Evolutionary conservation across 2,797 vertebrate genomes (phyloP), one percentile per base, ranked within the genome.

Genomic region (Rhinella marina): DNA sequence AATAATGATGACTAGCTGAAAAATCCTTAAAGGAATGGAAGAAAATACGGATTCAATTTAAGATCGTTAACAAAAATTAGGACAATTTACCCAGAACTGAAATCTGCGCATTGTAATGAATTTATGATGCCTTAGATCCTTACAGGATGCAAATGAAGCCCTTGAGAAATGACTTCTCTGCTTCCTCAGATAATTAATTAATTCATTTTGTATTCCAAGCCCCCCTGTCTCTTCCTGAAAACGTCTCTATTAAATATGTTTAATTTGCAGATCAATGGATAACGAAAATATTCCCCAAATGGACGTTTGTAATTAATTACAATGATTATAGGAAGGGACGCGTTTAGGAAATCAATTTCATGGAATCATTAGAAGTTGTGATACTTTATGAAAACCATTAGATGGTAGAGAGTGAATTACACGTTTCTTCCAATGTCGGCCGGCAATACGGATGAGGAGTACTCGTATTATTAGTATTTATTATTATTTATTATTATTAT

Each of bases 281-380:
- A 81, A 76, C 73, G 54, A 66, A 50, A 66, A 81, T 52, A 85
- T 73, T 73, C 41, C 81, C 25, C 59, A 75, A 27, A 17, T 85
- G 77, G 87, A 81, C 82, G 81, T 50, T 81, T 27, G n/a, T 88
- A 88, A 88, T 88, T 85, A 88, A 88, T 88, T 85, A 85, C 48
- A 88, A 64, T 85, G 82, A 88, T 85, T 88, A 80, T 56, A 73
- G 9, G 10, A 8, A 0, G 75, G 12, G 23, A 25, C 1, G 2
- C 17, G 21, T 41, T 73, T 41, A 3, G 54, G 50, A 52, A 75
- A 87, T 87, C 16, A 50, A 82, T 76, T 82, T 64, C 21, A 87
- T 56, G 70, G 54, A 77, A 79, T 64, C 0, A 64, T 52, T 21
- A n/a, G 19, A 48, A 52, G 29, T 81, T 64, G 21, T 21, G 21